Evolutionary conservation across 2,797 vertebrate genomes (phyloP), one percentile per base, ranked within the genome.

Genomic region (Oreochromis grahami): DNA sequence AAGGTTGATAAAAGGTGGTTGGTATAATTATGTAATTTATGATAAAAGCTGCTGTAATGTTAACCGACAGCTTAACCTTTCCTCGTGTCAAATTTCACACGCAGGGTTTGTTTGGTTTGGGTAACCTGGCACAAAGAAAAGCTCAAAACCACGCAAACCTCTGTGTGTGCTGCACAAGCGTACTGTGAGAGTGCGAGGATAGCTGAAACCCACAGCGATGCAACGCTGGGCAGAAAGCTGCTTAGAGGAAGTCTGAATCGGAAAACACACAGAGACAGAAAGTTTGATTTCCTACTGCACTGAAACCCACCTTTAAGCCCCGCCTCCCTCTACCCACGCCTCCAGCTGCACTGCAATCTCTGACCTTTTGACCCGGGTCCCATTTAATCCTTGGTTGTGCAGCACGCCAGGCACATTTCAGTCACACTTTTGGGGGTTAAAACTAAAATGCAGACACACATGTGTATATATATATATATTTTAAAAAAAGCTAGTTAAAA

Each of bases 71-170:
- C 51, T n/a, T 15, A 26, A 50, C 38, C 60, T 70, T 14, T 81
- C 58, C 65, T 87, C 48, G 76, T 38, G 7, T 81, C 45, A 45
- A 34, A 68, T 11, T 76, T 53, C 56, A 58, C 10, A 77, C 34
- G 4, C n/a, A 17, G 29, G 84, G 76, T 85, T 86, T 70, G 79
- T 86, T 87, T 87, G 85, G 78, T 91, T 90, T 88, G 72, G 88
- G 86, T 81, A 79, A 84, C 48, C 7, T 63, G 80, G 93, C 88
- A 93, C 90, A 92, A 92, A 88, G 74, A 89, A 83, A 80, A 63
- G 52, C 76, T 92, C 82, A 65, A 85, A 89, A 85, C 56, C 80
- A 15, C 14, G n/a, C 81, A 80, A 74, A 84, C 60, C 26, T 84
- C 68, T 21, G 13, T 24, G 8, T 19, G 19, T 79, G 15, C 51